Base-by-base conservation (phyloP, 2,113 vertebrate genomes). In the Isurus oxyrinchus region DNA sequence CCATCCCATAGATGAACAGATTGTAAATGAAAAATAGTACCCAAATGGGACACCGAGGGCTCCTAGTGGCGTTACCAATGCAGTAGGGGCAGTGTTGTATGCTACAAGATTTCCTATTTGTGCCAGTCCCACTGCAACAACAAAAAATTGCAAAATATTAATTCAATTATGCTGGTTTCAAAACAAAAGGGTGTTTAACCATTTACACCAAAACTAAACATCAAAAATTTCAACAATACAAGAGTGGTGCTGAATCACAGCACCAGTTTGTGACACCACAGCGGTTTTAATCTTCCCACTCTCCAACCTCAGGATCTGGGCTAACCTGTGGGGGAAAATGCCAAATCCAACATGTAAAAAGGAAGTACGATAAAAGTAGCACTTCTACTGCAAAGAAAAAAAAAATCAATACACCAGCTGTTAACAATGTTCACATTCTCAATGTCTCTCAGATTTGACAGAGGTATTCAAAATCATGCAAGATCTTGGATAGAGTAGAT, bases 71-170 rank as follows among this genome's bases (percentile, higher is more conserved):
- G 99, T 99, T 61, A 99, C 99, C 96, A 99, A 97, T 95, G 99
- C 99, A 16, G 99, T 99, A 88, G 99, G 99, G 87, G 99, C 99
- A 66, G 98, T 97, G 44, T 99, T 99, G 96, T 99, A 99, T 0
- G 99, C 99, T 97, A 99, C 97, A 97, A 99, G 99, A 97, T 99
- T 99, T 69, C 99, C 99, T 97, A 99, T 98, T 97, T 99, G 99
- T 96, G 99, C 99, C 96, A 99, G 97, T 96, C 98, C 98, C 99
- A 99, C 99, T 99, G 96, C 96, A 40, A 96, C 25, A 66, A 86
- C 40, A 35, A 97, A 94, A 96, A 98, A 97, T 81, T 95, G 98
- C 79, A 97, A 84, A 97, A 96, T 49, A 97, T 97, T 96, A 96
- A 97, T 96, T 35, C 57, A 84, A 94, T 97, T 87, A 97, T 76